These are phyloP conservation scores for Dendronephthya gigantea DNA, from an alignment of 64 coral and sea anemone species.

Conservation along the genomic window DNA sequence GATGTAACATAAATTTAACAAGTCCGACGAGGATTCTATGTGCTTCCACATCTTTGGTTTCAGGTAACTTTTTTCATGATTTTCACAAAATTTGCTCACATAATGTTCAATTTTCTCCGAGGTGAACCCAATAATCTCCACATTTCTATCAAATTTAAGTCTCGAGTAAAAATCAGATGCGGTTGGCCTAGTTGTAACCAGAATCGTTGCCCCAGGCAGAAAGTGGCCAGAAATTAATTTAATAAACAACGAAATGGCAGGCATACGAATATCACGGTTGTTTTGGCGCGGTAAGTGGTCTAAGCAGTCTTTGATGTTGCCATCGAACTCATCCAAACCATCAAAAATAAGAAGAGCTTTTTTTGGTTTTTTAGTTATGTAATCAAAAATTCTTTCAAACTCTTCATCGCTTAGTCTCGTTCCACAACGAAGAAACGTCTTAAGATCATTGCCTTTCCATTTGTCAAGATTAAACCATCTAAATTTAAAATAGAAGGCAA, in stretches of 20 bases:
- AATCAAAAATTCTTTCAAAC: not conserved
- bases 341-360: not conserved
- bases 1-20: not conserved
- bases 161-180: not conserved
- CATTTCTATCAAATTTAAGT: not conserved
- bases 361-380: not conserved
- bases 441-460: not conserved
- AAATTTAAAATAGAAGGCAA: not conserved
- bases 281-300: not conserved
- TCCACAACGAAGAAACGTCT: not conserved
- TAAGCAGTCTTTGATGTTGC: not conserved
- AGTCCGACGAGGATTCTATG: not conserved
- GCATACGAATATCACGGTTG: not conserved
- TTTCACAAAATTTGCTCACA: not conserved
- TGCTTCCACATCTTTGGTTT: not conserved
- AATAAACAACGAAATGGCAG: not conserved
- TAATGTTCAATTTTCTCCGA: not conserved
- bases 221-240: not conserved
- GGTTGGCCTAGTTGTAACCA: not conserved
- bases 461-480: no score
- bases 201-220: not conserved
- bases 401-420: not conserved
- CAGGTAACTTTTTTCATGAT: not conserved
- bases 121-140: constrained; percentile 10
- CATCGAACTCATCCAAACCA: not conserved